Evolutionary conservation across 2,888 invertebrate species (phyloP).

Genomic region (Nemapogon koenigi): DNA sequence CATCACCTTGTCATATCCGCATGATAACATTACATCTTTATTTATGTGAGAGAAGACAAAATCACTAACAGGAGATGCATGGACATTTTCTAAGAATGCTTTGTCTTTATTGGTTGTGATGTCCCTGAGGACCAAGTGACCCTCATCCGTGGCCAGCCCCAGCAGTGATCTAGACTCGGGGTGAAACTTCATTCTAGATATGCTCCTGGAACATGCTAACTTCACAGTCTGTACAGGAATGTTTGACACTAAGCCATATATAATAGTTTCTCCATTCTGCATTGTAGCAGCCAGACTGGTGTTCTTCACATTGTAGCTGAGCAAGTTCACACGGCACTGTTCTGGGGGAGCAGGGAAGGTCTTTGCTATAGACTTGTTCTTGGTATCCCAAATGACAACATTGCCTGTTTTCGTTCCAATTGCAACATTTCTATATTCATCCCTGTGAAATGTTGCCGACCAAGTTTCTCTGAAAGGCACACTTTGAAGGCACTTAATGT

Average conservation of each 20-base stretch:
- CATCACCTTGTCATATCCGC: slow-evolving; percentile 63
- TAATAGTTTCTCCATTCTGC: slow-evolving; percentile 54
- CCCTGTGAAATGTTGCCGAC: slow-evolving; percentile 53
- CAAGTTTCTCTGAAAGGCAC: slow-evolving; percentile 52
- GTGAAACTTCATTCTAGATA: slow-evolving; percentile 56
- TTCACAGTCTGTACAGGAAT: slow-evolving; percentile 49
- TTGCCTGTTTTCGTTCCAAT: slow-evolving; percentile 52
- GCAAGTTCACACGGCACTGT: slow-evolving; percentile 38
- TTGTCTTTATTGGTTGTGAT: slow-evolving; percentile 52
- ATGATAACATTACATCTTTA: slow-evolving; percentile 59
- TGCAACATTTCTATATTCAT: slow-evolving; percentile 50
- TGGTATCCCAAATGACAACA: slow-evolving; percentile 58
- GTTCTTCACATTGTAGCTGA: slow-evolving; percentile 56
- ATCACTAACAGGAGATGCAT: slow-evolving; percentile 65
- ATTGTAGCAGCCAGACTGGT: slow-evolving; percentile 52
- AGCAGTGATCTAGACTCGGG: slow-evolving; percentile 47
- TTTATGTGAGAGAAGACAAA: slow-evolving; percentile 62
- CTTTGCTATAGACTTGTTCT: slow-evolving; percentile 48
- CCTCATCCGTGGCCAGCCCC: slow-evolving; percentile 58
- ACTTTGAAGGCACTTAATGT: slow-evolving; percentile 48
- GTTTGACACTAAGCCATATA: slow-evolving; percentile 57
- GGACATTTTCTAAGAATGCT: slow-evolving; percentile 52
- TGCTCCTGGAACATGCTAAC: slow-evolving; percentile 42
- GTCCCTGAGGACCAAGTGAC: slow-evolving; percentile 49
- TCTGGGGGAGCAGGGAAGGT: slow-evolving; percentile 46